Conservation (phyloP, 2,113 vertebrate genomes). For the Tragelaphus scriptus region DNA sequence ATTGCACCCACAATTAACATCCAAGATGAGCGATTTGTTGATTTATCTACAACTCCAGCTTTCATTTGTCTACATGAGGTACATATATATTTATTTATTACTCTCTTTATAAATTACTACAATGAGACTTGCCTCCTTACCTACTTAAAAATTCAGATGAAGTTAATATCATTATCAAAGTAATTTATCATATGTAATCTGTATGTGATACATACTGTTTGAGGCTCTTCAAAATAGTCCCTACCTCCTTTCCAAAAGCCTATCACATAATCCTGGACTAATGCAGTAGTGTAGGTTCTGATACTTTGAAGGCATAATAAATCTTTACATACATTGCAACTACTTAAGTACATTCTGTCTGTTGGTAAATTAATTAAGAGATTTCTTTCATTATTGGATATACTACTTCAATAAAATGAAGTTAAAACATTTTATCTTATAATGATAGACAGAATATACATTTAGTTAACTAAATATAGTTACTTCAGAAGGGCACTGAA, state of each 20-base stretch:
- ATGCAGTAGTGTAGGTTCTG: not conserved
- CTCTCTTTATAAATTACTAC: not conserved
- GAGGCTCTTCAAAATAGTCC: not conserved
- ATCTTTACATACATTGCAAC: not conserved
- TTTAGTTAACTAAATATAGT: not conserved
- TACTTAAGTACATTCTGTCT: not conserved
- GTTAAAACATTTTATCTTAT: not conserved
- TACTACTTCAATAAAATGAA: not conserved
- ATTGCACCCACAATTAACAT: constrained; percentile 74
- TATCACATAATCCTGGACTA: not conserved
- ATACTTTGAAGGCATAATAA: not conserved
- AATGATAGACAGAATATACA: not conserved
- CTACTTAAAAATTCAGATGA: constrained; percentile 13
- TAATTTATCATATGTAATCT: not conserved
- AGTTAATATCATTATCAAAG: not conserved
- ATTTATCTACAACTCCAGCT: constrained; percentile 77
- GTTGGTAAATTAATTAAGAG: not conserved
- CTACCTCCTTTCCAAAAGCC: not conserved
- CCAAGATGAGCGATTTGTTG: constrained; percentile 72
- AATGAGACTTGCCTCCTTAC: not conserved
- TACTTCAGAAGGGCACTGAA: not conserved
- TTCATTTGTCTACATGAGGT: constrained; percentile 91
- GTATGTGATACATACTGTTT: not conserved
- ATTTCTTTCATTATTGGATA: not conserved
- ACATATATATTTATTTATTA: constrained; percentile 13